A percentile compares a stretch with the other conserved stretches of the same genome.
These are phyloP conservation scores for Chrosomus eos DNA, from an alignment of 2,797 vertebrate species.

Conservation along the genomic window DNA sequence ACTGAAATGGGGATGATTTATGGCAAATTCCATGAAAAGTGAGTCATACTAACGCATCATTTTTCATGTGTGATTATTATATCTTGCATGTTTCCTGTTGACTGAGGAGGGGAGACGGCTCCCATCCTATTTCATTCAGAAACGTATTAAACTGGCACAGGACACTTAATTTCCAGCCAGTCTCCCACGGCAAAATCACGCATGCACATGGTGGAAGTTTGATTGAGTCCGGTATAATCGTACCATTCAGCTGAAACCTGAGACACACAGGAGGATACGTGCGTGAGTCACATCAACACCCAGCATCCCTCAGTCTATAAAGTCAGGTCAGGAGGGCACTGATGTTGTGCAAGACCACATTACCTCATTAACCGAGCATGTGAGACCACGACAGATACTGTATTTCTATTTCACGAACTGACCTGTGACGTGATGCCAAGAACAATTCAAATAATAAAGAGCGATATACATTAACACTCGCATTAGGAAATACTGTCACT, in stretches of 20 bases:
- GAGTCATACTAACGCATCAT: constrained; percentile 40
- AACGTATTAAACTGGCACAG: constrained; percentile 38
- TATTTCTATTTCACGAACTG: background rate
- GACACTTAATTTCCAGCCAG: constrained; percentile 21
- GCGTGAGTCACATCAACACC: constrained; percentile 46
- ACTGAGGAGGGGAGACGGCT: constrained; percentile 22
- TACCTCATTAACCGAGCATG: constrained; percentile 33
- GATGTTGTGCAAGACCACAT: constrained; percentile 33
- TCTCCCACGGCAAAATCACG: constrained; percentile 32
- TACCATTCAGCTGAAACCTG: constrained; percentile 50
- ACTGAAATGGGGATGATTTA: background rate
- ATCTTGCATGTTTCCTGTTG: constrained; percentile 36
- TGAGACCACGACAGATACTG: constrained; percentile 15
- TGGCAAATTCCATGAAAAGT: constrained; percentile 16
- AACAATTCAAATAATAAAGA: constrained; percentile 13
- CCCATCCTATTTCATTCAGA: constrained; percentile 31
- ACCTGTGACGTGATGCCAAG: background rate
- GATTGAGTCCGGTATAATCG: constrained; percentile 40
- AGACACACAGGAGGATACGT: constrained; percentile 19
- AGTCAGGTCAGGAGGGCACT: constrained; percentile 32
- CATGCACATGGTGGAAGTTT: constrained; percentile 46
- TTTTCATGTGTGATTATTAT: constrained; percentile 46
- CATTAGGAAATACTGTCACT: background rate
- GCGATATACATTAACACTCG: background rate
- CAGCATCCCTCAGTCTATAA: constrained; percentile 40